phyloP scores from a whole-genome alignment of 2,888 invertebrate genomes.

The Scrobipalpa costella region DNA sequence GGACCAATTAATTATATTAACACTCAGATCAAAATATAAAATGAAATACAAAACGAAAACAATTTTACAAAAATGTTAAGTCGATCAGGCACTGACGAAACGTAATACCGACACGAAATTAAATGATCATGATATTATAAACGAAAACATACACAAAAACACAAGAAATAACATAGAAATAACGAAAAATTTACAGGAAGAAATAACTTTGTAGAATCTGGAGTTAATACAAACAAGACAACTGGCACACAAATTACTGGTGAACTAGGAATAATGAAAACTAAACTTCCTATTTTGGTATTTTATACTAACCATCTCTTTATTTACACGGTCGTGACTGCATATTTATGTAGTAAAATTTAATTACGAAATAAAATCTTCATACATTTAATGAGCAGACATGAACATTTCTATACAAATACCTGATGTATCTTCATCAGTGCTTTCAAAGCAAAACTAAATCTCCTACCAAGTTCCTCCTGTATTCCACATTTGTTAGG shows the following conservation, averaged over 20 bases:
- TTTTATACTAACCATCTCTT: too few relatives aligned
- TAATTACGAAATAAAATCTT: too few relatives aligned
- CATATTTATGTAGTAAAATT: too few relatives aligned
- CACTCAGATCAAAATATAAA: conserved; percentile 30
- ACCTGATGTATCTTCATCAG: neutral
- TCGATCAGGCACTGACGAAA: conserved; percentile 14
- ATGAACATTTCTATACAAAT: too few relatives aligned
- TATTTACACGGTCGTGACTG: too few relatives aligned
- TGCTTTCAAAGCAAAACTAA: neutral
- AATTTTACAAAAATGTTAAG: conserved; percentile 24
- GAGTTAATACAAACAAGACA: neutral
- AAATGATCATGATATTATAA: neutral
- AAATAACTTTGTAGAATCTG: neutral
- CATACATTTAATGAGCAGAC: too few relatives aligned
- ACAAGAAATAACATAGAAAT: neutral
- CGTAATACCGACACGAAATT: neutral
- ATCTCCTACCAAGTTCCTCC: neutral
- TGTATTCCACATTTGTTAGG: conserved; percentile 50
- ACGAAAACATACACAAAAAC: neutral
- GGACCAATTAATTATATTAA: conserved; percentile 22
- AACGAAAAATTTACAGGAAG: neutral
- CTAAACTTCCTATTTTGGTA: too few relatives aligned
- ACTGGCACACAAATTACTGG: neutral
- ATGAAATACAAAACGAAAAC: conserved; percentile 20
- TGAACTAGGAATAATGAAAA: neutral